A percentile compares a stretch with the other conserved stretches of the same genome.
Evolutionary conservation across 2,113 vertebrate genomes (phyloP).

Genomic region (Varanus salvator): DNA sequence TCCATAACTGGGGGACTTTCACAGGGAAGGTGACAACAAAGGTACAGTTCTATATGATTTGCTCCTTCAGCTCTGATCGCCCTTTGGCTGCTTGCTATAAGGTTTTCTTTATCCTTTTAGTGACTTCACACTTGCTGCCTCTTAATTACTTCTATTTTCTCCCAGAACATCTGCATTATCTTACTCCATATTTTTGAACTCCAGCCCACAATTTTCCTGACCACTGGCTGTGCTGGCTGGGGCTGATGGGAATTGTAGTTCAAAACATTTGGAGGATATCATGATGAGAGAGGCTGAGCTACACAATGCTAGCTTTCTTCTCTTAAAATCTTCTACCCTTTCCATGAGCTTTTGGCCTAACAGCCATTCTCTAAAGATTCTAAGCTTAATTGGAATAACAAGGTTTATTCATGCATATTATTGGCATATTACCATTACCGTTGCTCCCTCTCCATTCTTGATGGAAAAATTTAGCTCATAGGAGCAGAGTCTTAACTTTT

Average conservation of each 20-base stretch:
- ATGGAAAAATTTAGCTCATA: not conserved
- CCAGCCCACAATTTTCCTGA: no score
- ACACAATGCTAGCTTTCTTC: not conserved
- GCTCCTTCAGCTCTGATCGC: not conserved
- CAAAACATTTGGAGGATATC: no score
- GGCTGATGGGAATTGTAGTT: no score
- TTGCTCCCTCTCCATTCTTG: not conserved
- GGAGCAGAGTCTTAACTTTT: not conserved
- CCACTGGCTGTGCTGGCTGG: no score
- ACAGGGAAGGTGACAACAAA: no score
- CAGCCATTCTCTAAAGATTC: no score
- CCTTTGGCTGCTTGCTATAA: not conserved
- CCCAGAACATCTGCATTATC: not conserved
- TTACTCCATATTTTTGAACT: no score
- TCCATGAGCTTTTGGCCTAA: not conserved
- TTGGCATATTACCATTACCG: not conserved
- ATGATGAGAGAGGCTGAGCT: not conserved
- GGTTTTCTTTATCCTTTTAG: no score
- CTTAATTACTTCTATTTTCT: not conserved
- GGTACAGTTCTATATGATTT: not conserved
- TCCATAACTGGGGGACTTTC: no score
- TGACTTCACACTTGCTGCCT: not conserved
- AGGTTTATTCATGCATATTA: not conserved
- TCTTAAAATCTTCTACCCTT: not conserved
- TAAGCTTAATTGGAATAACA: no score